A percentile compares a stretch with the other conserved stretches of the same genome.
These are phyloP conservation scores for Serrognathus titanus DNA, from an alignment of 2,888 invertebrate species.

Conservation along the genomic window DNA sequence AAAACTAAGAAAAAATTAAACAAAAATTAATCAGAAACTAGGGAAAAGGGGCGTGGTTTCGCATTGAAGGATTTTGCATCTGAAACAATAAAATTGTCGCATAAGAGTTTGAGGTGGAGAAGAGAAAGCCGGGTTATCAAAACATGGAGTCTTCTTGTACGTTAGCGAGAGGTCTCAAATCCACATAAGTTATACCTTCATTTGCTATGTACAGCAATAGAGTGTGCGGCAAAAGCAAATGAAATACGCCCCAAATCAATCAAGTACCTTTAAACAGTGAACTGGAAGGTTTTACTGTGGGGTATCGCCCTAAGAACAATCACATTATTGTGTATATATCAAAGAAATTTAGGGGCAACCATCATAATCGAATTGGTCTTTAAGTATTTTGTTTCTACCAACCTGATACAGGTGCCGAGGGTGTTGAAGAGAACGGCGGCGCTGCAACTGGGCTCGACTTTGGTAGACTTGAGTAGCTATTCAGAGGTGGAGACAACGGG, in stretches of 20 bases:
- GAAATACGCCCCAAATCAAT: conserved; percentile 9
- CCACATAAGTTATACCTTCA: conserved; percentile 19
- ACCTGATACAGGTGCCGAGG: conserved; percentile 22
- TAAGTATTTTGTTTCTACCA: background rate
- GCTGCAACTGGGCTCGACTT: conserved; percentile 26
- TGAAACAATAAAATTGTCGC: conserved; percentile 48
- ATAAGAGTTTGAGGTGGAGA: conserved; percentile 35
- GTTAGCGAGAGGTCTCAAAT: too few species aligned
- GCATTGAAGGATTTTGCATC: conserved; percentile 59
- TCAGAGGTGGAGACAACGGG: conserved; percentile 52
- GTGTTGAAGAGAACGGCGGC: conserved; percentile 33
- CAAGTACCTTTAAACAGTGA: conserved; percentile 46
- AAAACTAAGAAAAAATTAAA: conserved; percentile 10
- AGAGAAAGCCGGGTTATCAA: background rate
- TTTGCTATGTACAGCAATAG: conserved; percentile 15
- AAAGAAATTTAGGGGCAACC: background rate
- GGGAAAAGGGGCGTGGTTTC: conserved; percentile 59
- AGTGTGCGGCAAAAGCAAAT: conserved; percentile 21
- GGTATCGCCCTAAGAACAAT: conserved; percentile 43
- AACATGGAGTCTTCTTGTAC: conserved; percentile 1
- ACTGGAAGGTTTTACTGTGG: conserved; percentile 44
- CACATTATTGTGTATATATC: conserved; percentile 3
- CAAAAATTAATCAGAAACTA: conserved; percentile 49
- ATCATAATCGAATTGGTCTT: background rate
- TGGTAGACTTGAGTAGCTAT: conserved; percentile 24